Base-by-base conservation (phyloP, 2,888 invertebrate species). In the Saturnia pavonia region DNA sequence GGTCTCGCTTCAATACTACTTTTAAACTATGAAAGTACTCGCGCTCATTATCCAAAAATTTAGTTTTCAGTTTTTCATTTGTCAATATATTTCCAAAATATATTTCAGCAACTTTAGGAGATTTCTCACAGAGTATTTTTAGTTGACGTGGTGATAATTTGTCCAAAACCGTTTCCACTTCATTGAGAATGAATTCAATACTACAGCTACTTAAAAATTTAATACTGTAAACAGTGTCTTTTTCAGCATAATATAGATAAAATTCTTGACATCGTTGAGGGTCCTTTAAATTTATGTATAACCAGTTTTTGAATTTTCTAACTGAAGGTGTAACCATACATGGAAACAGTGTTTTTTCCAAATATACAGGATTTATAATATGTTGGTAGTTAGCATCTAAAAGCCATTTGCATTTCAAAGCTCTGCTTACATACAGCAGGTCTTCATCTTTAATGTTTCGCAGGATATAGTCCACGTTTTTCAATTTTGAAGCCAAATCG, bases 391-490 rank as follows among this genome's bases (percentile, higher is more conserved):
- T 71, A 22, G 72, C 45, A 22, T 87, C 82, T 43, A 88, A 57
- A 1, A 92, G 78, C 91, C 91, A 91, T 22, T 71, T 75, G 43
- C 84, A 77, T 76, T 88, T 89, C 1, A 92, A 75, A 0, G 88
- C 88, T 80, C 84, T 85, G 73, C 85, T 88, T 0, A 91, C 90
- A 70, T 84, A 90, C 0, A 92, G 74, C 87, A 91, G 85, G 70
- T 91, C 88, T 25, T 85, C 82, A 40, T 87, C 81, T 81, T 88
- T 88, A 42, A 91, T 76, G 68, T 80, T 88, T 22, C 78, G 71
- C 19, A 90, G 40, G 14, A 91, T 85, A 70, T 82, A 91, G 22
- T 88, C 80, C 0, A 86, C 77, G 72, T 89, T 74, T 71, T 77
- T 83, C 25, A 81, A 74, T 74, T 85, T 83, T 14, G 80, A 84